A percentile compares a stretch with the other conserved stretches of the same genome.
Evolutionary conservation across 2,888 invertebrate genomes (phyloP).

Genomic region (Lymantria dispar): DNA sequence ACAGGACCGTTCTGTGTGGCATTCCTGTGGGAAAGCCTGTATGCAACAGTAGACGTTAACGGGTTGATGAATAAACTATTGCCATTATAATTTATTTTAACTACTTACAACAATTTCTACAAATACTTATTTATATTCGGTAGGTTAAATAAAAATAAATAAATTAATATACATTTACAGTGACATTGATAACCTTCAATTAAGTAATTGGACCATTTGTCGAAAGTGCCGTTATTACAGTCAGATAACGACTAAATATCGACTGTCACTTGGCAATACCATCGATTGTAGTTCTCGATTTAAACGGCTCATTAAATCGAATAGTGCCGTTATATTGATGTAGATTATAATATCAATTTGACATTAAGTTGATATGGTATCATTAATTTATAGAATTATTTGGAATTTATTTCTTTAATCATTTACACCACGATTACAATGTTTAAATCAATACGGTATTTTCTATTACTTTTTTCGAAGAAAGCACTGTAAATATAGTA

Average conservation of each 20-base stretch:
- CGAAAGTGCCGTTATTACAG: constrained; percentile 1
- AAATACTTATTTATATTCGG: too few relatives aligned
- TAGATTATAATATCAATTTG: constrained; percentile 42
- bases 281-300: constrained; percentile 46
- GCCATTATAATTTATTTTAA: too few relatives aligned
- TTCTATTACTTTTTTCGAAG: too few relatives aligned
- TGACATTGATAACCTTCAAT: constrained; percentile 10
- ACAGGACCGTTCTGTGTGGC: too few relatives aligned
- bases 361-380: constrained; percentile 42
- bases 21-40: too few relatives aligned
- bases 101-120: too few relatives aligned
- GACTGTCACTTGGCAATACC: constrained; percentile 33
- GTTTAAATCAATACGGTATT: too few relatives aligned
- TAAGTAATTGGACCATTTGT: constrained; percentile 5
- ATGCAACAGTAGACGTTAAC: too few relatives aligned
- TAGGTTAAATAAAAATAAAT: background rate
- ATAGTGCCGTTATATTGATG: constrained; percentile 41
- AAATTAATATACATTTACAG: background rate
- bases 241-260: constrained; percentile 6
- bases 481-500: too few relatives aligned
- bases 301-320: constrained; percentile 61
- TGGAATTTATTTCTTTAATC: too few relatives aligned
- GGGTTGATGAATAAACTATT: too few relatives aligned
- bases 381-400: constrained; percentile 30
- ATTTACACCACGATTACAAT: too few relatives aligned